A percentile compares a stretch with the other conserved stretches of the same genome.
Conservation (phyloP, 2,113 vertebrate genomes). For the Chionomys nivalis region DNA sequence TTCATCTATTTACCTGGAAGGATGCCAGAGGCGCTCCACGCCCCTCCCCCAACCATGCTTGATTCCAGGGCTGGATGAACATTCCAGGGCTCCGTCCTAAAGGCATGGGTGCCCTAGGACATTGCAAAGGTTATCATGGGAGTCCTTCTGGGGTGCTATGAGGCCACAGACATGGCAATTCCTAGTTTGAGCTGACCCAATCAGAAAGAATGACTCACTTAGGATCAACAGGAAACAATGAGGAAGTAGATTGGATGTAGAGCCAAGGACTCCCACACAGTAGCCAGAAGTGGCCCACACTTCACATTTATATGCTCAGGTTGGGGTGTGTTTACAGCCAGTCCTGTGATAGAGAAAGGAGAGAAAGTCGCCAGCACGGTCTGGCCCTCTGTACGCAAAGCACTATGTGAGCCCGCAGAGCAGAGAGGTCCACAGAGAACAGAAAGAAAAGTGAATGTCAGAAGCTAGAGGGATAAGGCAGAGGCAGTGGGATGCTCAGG, state of each 20-base stretch:
- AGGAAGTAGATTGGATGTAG: neutral
- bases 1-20: neutral
- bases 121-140: neutral
- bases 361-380: neutral
- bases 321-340: neutral
- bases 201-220: neutral
- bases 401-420: neutral
- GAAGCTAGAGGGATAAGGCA: neutral
- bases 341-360: neutral
- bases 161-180: neutral
- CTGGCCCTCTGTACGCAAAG: neutral
- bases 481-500: neutral
- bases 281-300: neutral
- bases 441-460: neutral
- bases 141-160: neutral
- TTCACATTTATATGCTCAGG: neutral
- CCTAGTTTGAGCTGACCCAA: neutral
- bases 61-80: too few species aligned
- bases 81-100: neutral
- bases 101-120: rapidly evolving
- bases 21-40: neutral
- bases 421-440: neutral
- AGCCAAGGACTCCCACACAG: neutral
- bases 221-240: neutral
- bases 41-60: neutral